Evolutionary conservation across 2,888 invertebrate species (phyloP).

Genomic region (Drosophila nr. perissopoda): DNA sequence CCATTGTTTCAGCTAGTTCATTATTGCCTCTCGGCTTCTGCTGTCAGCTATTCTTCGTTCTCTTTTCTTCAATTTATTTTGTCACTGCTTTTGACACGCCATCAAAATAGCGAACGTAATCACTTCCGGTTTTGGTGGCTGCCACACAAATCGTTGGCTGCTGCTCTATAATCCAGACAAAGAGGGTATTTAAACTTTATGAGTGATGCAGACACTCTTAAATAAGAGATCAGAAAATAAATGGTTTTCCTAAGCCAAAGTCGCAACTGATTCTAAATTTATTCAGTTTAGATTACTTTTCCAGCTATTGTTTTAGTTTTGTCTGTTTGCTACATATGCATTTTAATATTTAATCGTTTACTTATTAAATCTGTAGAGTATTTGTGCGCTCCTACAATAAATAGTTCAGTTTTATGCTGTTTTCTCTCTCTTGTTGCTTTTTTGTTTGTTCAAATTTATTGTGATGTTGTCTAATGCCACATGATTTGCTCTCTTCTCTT

Average conservation of each 20-base stretch:
- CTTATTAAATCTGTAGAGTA: conserved; percentile 6
- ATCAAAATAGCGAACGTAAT: conserved; percentile 76
- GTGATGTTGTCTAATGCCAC: conserved; percentile 49
- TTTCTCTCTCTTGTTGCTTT: not conserved
- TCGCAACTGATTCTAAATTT: not conserved
- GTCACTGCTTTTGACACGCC: conserved; percentile 65
- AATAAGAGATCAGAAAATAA: not conserved
- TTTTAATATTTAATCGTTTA: not conserved
- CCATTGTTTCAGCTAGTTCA: conserved; percentile 74
- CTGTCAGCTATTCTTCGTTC: conserved; percentile 15
- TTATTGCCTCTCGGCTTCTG: conserved; percentile 55
- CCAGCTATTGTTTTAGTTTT: not conserved
- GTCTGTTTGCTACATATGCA: not conserved
- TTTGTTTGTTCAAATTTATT: conserved; percentile 19
- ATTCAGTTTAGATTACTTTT: not conserved
- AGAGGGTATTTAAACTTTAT: not conserved
- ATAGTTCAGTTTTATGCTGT: not conserved
- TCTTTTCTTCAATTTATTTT: conserved; percentile 20
- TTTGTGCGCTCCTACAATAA: not conserved
- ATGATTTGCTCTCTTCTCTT: conserved; percentile 41
- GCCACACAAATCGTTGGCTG: conserved; percentile 39
- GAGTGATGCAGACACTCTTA: not conserved
- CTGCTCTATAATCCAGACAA: not conserved
- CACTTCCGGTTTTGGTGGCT: conserved; percentile 70
- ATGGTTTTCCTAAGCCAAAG: too few relatives aligned